These are phyloP conservation scores for Trogon melanurus DNA, from an alignment of 2,113 vertebrate genomes.

Conservation along the genomic window DNA sequence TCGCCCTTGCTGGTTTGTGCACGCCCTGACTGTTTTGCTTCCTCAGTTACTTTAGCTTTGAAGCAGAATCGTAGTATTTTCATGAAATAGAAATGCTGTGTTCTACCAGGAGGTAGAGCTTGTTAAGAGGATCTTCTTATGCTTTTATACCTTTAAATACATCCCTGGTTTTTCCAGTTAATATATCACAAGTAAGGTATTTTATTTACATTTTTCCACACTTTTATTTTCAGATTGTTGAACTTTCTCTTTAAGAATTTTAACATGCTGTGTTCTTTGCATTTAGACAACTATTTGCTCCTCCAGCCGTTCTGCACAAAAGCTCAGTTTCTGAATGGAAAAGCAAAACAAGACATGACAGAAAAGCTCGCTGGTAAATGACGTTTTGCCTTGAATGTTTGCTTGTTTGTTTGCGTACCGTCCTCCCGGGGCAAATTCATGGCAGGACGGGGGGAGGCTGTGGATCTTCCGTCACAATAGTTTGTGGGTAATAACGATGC, in stretches of 20 bases:
- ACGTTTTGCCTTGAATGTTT: not conserved
- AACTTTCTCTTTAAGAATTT: not conserved
- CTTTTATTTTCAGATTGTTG: not conserved
- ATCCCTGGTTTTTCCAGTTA: not conserved
- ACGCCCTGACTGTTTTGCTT: not conserved
- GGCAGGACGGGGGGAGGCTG: not conserved
- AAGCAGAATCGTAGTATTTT: not conserved
- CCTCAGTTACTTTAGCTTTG: not conserved
- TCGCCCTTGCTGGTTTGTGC: too few species aligned
- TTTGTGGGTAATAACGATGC: not conserved
- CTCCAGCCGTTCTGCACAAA: conserved; percentile 94
- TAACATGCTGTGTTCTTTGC: not conserved
- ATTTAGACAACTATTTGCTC: conserved; percentile 88
- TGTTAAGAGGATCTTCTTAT: not conserved
- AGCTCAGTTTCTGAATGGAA: conserved; percentile 92
- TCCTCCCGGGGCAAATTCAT: not conserved
- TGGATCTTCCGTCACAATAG: not conserved
- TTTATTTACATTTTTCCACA: not conserved
- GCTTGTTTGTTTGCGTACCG: not conserved
- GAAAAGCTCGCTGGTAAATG: conserved; percentile 90
- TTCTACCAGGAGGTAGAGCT: not conserved
- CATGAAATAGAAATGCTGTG: not conserved
- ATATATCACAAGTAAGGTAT: not conserved
- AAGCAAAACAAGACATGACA: conserved; percentile 92
- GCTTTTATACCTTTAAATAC: not conserved